Evolutionary conservation across 1,140 invertebrate species (phyloP).

Genomic region (Lasaia peninsularis): DNA sequence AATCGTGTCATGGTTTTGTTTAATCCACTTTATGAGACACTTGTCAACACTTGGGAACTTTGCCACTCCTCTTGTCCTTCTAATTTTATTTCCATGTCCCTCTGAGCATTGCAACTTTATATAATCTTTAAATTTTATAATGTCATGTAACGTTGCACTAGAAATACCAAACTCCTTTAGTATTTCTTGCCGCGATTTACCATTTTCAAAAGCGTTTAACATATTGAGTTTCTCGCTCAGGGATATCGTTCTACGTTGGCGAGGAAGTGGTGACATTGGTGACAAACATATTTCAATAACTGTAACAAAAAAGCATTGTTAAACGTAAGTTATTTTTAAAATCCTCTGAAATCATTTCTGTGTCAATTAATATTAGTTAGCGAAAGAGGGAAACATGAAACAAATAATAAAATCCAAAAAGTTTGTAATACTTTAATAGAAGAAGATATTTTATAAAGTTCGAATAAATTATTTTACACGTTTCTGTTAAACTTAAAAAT

Average conservation of each 20-base stretch:
- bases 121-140: neutral
- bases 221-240: neutral
- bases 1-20: neutral
- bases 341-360: no score
- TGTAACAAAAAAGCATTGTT: neutral
- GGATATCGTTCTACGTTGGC: neutral
- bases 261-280: neutral
- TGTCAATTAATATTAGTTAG: no score
- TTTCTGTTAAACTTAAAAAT: no score
- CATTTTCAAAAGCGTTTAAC: neutral
- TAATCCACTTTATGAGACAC: neutral
- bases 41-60: neutral
- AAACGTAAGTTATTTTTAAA: no score
- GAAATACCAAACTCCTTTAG: neutral
- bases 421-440: no score
- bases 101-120: neutral
- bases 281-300: neutral
- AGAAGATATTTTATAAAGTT: no score
- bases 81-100: neutral
- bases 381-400: no score
- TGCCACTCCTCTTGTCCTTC: neutral
- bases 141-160: neutral
- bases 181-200: neutral
- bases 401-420: no score
- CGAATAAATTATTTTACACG: no score